A percentile compares a stretch with the other conserved stretches of the same genome.
phyloP scores from a whole-genome alignment of 2,888 invertebrate genomes.

The Hermodice carunculata region DNA sequence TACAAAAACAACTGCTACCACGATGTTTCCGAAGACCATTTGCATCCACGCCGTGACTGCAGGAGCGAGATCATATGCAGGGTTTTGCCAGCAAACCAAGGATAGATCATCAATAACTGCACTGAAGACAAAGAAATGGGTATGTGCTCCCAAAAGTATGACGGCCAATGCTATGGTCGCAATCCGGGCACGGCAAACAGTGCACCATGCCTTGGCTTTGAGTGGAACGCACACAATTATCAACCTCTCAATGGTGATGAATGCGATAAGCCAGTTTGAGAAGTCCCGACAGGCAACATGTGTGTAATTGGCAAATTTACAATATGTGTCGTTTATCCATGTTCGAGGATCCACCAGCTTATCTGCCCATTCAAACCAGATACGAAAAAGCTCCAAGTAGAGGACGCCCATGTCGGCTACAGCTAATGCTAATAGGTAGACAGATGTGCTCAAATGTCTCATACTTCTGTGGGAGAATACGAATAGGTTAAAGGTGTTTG shows the following conservation, averaged over 20 bases:
- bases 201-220: slow-evolving; percentile 27
- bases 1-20: slow-evolving; percentile 27
- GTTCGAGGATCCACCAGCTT: slow-evolving; percentile 16
- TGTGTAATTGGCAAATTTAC: slow-evolving; percentile 34
- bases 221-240: slow-evolving; percentile 31
- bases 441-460: slow-evolving; percentile 32
- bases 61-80: neutral
- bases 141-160: slow-evolving; percentile 17
- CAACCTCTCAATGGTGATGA: slow-evolving; percentile 32
- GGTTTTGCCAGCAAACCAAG: slow-evolving; percentile 32
- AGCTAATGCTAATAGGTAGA: slow-evolving; percentile 31
- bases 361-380: slow-evolving; percentile 38
- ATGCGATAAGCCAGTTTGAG: slow-evolving; percentile 39
- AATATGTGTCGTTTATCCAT: slow-evolving; percentile 34
- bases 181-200: slow-evolving; percentile 17
- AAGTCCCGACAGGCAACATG: slow-evolving; percentile 33
- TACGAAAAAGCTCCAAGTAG: slow-evolving; percentile 37
- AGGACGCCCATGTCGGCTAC: slow-evolving; percentile 37
- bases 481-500: slow-evolving; percentile 34
- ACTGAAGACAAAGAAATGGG: slow-evolving; percentile 25
- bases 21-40: slow-evolving; percentile 25
- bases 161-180: slow-evolving; percentile 10
- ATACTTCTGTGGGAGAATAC: slow-evolving; percentile 27
- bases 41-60: slow-evolving; percentile 18
- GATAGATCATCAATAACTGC: slow-evolving; percentile 5